Evolutionary conservation across 2,888 invertebrate species (phyloP), one percentile per base, ranked within the genome.

Genomic region (Drosophila koepferae): DNA sequence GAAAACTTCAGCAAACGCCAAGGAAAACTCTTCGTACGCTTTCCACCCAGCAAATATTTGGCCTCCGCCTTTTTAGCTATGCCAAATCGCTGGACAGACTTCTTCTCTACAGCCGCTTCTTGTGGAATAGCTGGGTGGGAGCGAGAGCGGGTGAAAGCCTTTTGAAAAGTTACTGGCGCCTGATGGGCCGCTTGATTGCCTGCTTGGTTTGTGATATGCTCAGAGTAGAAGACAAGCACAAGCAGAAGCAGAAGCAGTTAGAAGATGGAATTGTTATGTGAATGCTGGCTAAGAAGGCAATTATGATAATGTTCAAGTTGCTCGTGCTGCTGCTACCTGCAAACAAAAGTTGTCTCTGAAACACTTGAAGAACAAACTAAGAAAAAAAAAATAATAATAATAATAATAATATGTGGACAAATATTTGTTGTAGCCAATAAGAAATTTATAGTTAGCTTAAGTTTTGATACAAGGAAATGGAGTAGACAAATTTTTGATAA

Each of bases 221-320:
- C 9, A 10, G 55, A 36, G 41, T 53, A 67, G 59, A 64, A 40
- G 40, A 40, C 58, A 66, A 67, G 49, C 53, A 54, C 49, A 67
- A 66, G 49, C 53, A 9, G 44, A 70, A 66, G 51, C 54, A 44
- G 46, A 70, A 77, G 68, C 64, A 68, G 69, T 72, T 65, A 56
- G 62, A 44, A 62, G 65, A 72, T 69, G 64, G 46, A 58, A 62
- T 55, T 72, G 58, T 55, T 74, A 31, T 63, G 48, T 64, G 59
- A 48, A 8, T 64, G 65, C 53, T 53, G 65, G 55, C 72, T 67
- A 62, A 53, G 72, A 60, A 73, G 80, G 71, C 80, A 80, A 81
- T 81, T 81, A 81, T 80, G 74, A 71, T 81, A 81, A 80, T 81
- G 77, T 51, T 62, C 62, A 75, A 81, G 80, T 77, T 72, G 63